These are phyloP conservation scores for Epinephelus cyanopodus DNA, from an alignment of 2,113 vertebrate species.

Conservation along the genomic window DNA sequence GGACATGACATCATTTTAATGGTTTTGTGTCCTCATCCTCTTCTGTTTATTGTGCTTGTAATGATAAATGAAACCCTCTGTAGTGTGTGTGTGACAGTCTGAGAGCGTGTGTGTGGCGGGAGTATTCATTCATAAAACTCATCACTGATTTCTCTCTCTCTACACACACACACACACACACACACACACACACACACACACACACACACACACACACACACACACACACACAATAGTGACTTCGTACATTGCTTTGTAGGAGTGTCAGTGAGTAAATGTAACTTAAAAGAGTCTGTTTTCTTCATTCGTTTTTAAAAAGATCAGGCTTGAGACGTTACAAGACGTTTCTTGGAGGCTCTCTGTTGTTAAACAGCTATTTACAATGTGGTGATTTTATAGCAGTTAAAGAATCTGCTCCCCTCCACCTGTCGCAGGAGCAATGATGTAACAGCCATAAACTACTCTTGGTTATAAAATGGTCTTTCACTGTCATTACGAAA, in stretches of 20 bases:
- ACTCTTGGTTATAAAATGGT: slow-evolving; percentile 28
- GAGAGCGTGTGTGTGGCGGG: neutral
- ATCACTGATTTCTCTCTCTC: neutral
- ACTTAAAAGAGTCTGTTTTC: neutral
- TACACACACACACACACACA: neutral
- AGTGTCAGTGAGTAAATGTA: neutral
- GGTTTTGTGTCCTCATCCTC: slow-evolving; percentile 14
- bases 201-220: slow-evolving; percentile 17
- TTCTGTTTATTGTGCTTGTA: slow-evolving; percentile 6
- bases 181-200: neutral
- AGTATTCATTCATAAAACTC: slow-evolving; percentile 34
- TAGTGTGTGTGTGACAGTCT: neutral
- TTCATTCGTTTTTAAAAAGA: neutral
- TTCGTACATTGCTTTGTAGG: neutral
- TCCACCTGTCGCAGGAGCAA: slow-evolving; percentile 42
- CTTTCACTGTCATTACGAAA: slow-evolving; percentile 7
- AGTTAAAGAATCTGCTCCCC: neutral
- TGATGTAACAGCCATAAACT: slow-evolving; percentile 28
- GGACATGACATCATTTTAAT: slow-evolving; percentile 25
- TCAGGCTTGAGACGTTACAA: neutral
- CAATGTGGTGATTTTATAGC: slow-evolving; percentile 39
- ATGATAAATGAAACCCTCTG: neutral
- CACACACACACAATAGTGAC: slow-evolving; percentile 25
- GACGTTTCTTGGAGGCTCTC: slow-evolving; percentile 26
- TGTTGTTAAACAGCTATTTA: slow-evolving; percentile 51